These are phyloP conservation scores for Thumatha senex DNA, from an alignment of 2,888 invertebrate genomes.

Conservation along the genomic window DNA sequence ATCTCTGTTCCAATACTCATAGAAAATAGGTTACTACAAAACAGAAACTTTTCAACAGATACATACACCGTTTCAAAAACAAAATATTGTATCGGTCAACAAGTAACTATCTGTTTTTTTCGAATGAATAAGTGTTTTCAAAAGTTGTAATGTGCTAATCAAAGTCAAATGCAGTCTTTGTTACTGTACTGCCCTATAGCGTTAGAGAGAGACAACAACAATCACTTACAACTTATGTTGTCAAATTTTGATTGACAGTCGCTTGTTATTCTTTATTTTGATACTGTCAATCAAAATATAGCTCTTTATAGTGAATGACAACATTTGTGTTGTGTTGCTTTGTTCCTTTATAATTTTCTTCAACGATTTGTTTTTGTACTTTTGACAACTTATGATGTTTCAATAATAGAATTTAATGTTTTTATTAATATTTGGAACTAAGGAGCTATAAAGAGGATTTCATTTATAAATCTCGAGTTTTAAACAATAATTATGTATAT, in stretches of 20 bases:
- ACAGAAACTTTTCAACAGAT: too few species aligned
- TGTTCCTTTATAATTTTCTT: not conserved
- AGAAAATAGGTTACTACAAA: too few species aligned
- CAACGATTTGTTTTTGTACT: not conserved
- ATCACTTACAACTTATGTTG: not conserved
- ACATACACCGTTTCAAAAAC: too few species aligned
- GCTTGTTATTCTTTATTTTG: not conserved
- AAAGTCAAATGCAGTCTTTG: not conserved
- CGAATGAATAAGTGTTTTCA: too few species aligned
- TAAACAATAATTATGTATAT: too few species aligned
- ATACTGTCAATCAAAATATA: not conserved
- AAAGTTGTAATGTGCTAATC: too few species aligned
- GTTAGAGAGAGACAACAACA: not conserved
- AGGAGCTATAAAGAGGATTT: too few species aligned
- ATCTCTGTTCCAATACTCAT: too few species aligned
- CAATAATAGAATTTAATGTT: not conserved
- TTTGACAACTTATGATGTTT: not conserved
- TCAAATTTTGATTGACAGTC: conserved; percentile 7
- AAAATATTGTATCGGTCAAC: too few species aligned
- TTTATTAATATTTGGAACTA: too few species aligned
- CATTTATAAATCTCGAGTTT: too few species aligned
- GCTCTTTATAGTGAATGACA: conserved; percentile 5
- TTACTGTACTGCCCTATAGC: not conserved
- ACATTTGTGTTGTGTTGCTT: not conserved
- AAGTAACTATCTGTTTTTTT: too few species aligned